A percentile compares a stretch with the other conserved stretches of the same genome.
Conservation (phyloP, 2,113 vertebrate species). For the Serilophus lunatus region DNA sequence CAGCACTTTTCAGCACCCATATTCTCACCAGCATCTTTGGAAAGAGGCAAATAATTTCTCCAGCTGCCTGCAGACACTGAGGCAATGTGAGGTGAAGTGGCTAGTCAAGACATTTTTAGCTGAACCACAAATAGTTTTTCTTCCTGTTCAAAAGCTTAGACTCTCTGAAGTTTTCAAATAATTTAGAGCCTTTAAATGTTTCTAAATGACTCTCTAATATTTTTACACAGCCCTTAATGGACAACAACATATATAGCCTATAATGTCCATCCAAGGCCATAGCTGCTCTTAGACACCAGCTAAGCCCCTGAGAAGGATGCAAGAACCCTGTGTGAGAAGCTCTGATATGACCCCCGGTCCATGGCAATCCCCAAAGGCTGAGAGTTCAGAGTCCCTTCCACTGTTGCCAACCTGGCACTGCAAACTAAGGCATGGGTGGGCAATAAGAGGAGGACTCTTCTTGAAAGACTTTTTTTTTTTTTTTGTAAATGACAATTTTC, state of each 20-base stretch:
- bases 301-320: background rate
- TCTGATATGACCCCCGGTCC: background rate
- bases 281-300: background rate
- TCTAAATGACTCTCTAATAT: background rate
- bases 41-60: background rate
- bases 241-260: fast-evolving
- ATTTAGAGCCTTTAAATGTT: background rate
- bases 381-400: background rate
- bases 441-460: fast-evolving
- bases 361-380: fast-evolving
- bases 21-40: background rate
- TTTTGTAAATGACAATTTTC: background rate
- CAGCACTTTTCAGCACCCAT: background rate
- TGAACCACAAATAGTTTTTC: background rate
- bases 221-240: background rate
- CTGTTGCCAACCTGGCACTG: background rate
- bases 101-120: background rate
- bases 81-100: background rate
- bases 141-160: background rate
- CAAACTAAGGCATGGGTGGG: background rate
- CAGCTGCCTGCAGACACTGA: background rate
- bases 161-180: background rate
- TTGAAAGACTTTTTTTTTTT: background rate
- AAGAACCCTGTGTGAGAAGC: fast-evolving
- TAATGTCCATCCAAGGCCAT: background rate